phyloP scores from a whole-genome alignment of 1,140 invertebrate genomes.

The Calosoma granatense region DNA sequence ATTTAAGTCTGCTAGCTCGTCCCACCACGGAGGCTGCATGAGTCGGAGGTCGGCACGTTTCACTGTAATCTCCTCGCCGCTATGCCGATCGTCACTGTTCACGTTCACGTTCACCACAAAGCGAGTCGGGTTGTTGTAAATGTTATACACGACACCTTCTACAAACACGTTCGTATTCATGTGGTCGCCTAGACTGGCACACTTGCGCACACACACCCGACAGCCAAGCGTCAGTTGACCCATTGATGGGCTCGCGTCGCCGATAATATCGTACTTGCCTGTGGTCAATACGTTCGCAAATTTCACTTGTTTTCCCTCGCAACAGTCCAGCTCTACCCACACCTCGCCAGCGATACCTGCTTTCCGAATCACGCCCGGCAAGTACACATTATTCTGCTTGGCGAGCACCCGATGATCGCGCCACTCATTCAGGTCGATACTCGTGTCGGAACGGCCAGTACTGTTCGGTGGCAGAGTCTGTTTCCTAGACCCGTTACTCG shows the following conservation, averaged over 20 bases:
- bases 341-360: conserved; percentile 49
- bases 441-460: conserved; percentile 7
- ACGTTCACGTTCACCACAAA: conserved; percentile 68
- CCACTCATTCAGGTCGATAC: conserved; percentile 81
- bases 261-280: conserved; percentile 79
- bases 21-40: conserved; percentile 87
- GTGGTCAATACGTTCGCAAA: conserved; percentile 59
- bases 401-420: conserved; percentile 81
- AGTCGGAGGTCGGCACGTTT: conserved; percentile 82
- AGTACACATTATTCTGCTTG: conserved; percentile 68
- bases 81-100: conserved; percentile 38
- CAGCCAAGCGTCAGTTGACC: conserved; percentile 49
- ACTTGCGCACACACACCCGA: conserved; percentile 39
- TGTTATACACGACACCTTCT: conserved; percentile 70
- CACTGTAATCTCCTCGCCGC: conserved; percentile 36
- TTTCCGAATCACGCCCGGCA: conserved; percentile 65
- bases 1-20: conserved; percentile 57
- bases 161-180: conserved; percentile 55
- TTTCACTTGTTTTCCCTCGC: conserved; percentile 49
- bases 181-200: conserved; percentile 15
- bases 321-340: conserved; percentile 61
- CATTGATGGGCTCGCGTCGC: conserved; percentile 82
- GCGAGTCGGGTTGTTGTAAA: conserved; percentile 56
- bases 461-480: conserved; percentile 16
- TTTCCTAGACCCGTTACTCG: conserved; percentile 13